phyloP scores from a whole-genome alignment of 2,113 vertebrate genomes.

The Lophochroa leadbeateri region DNA sequence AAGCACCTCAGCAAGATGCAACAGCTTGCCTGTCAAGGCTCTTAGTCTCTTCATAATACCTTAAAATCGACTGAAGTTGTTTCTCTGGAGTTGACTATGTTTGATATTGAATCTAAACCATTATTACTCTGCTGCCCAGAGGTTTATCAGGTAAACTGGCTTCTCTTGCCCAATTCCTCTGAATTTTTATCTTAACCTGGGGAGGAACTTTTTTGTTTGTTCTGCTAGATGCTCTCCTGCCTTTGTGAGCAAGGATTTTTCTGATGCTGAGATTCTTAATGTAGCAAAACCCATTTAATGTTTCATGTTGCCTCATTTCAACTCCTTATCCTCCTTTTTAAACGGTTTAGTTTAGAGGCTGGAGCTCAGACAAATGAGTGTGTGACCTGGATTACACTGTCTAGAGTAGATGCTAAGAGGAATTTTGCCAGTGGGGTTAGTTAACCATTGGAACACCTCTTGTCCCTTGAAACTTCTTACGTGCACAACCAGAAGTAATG shows the following conservation, averaged over 20 bases:
- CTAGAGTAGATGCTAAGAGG: constrained; percentile 42
- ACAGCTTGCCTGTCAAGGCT: constrained; percentile 1
- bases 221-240: background rate
- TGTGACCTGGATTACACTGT: constrained; percentile 55
- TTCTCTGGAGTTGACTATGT: background rate
- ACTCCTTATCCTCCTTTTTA: constrained; percentile 57
- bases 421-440: constrained; percentile 5
- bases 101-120: constrained; percentile 9
- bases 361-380: background rate
- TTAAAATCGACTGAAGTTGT: constrained; percentile 19
- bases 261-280: background rate
- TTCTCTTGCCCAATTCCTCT: background rate
- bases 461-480: background rate
- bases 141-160: background rate
- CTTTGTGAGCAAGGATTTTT: background rate
- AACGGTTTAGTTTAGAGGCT: constrained; percentile 40
- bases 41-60: background rate
- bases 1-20: constrained; percentile 23
- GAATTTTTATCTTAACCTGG: background rate
- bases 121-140: background rate
- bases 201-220: background rate
- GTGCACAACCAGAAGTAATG: background rate
- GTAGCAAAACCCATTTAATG: background rate
- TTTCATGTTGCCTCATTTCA: constrained; percentile 43
- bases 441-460: background rate